phyloP scores from a whole-genome alignment of 2,113 vertebrate species.

The Hepsetus odoe region DNA sequence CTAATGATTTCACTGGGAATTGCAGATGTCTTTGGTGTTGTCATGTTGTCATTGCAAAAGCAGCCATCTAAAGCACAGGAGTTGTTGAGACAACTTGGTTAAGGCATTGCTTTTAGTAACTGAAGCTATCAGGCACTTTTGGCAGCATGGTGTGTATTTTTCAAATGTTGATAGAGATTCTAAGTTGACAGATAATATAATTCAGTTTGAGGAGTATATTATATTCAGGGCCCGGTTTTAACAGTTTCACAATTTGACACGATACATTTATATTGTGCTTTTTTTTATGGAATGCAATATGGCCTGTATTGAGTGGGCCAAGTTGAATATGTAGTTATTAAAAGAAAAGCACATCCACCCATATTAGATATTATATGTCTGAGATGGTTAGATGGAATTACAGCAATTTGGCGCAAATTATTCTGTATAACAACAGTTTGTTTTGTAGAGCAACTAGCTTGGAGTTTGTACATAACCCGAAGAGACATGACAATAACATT shows the following conservation, averaged over 20 bases:
- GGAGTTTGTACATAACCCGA: conserved; percentile 67
- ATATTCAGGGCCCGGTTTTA: no score
- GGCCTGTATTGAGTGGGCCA: neutral
- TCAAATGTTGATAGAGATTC: no score
- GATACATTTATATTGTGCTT: neutral
- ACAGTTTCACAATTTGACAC: neutral
- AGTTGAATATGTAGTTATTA: neutral
- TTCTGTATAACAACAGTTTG: conserved; percentile 69
- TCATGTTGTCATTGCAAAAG: neutral
- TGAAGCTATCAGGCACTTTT: neutral
- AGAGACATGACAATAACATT: conserved; percentile 63
- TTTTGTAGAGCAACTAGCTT: conserved; percentile 63
- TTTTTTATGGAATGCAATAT: neutral
- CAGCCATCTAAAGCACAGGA: neutral
- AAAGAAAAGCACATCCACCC: neutral
- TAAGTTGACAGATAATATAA: no score
- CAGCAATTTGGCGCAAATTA: conserved; percentile 58
- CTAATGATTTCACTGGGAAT: neutral
- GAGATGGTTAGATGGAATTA: neutral
- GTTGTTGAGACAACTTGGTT: neutral
- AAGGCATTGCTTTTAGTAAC: neutral
- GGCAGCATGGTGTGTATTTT: neutral
- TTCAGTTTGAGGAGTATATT: no score
- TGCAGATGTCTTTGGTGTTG: no score
- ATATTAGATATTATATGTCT: conserved; percentile 3